Evolutionary conservation across 1,140 invertebrate genomes (phyloP), one percentile per base, ranked within the genome.

Genomic region (Apolygus lucorum): DNA sequence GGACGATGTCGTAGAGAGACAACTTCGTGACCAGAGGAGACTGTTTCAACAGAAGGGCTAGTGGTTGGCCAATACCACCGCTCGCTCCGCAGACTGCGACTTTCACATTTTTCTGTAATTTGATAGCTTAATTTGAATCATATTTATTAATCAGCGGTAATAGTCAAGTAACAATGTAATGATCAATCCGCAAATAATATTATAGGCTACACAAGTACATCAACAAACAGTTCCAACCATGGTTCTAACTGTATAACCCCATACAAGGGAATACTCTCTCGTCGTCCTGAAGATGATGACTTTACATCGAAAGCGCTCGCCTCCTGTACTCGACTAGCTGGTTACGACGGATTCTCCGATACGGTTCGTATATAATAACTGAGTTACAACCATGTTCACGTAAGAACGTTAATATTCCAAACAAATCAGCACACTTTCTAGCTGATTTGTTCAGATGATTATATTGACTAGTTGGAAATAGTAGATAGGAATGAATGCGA

Each of bases 21-120:
- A 98, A 82, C 74, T 92, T 85, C 21, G 86, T 88, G n/a, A 98
- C 86, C 34, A 92, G 78, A 54, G 92, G 88, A 72, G 90, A 93
- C 74, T 92, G 86, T 82, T 99, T 99, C 67, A 99, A 79, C n/a
- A 99, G 84, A 52, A 99, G 82, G 4, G 95, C 93, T 74, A 99
- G 80, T 4, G 97, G 97, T 81, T 99, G 98, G 0, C 97, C 98
- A 81, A 99, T 99, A 67, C 97, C 97, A 73, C 97, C 98, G 76
- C 88, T 87, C 1, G 96, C 98, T 68, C 98, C 98, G 78, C 95
- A 86, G 59, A 99, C 94, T 70, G 95, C 90, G 22, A 99, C 97
- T 85, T 96, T 96, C 17, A 75, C 69, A 65, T 74, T 70, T 34
- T 74, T 74, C 73, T 75, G 54, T 4, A 74, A 68, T n/a, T 17